phyloP scores from a whole-genome alignment of 2,797 vertebrate genomes.

The Anas flavirostris region DNA sequence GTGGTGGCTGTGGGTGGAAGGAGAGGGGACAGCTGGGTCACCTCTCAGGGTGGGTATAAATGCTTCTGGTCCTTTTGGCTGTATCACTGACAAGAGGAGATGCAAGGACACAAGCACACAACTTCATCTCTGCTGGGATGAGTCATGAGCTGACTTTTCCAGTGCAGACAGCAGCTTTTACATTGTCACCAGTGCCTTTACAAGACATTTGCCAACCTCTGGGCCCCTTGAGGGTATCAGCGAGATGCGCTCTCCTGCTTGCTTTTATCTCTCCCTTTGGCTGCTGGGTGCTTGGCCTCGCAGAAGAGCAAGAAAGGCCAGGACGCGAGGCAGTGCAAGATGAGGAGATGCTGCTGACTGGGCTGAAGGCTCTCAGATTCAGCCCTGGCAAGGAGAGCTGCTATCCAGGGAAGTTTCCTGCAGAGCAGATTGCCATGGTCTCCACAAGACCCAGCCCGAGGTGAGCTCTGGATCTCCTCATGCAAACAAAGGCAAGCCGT shows the following conservation, averaged over 20 bases:
- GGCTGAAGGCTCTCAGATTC: not conserved
- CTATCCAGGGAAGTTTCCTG: not conserved
- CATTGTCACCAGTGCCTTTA: not conserved
- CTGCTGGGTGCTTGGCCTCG: not conserved
- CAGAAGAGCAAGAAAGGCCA: not conserved
- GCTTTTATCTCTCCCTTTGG: not conserved
- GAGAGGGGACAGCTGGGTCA: conserved; percentile 16
- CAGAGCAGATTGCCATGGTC: not conserved
- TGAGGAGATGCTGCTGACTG: not conserved
- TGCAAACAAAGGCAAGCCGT: not conserved
- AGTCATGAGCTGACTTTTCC: not conserved
- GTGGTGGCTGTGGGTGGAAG: not conserved
- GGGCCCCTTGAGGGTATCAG: not conserved
- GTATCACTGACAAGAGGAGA: not conserved
- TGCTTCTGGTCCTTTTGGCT: not conserved
- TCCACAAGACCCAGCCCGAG: not conserved
- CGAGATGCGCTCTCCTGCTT: not conserved
- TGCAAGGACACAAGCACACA: not conserved
- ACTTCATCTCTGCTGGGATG: not conserved
- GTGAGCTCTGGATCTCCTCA: not conserved
- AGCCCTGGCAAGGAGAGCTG: not conserved
- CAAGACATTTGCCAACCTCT: not conserved
- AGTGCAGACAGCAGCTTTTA: not conserved
- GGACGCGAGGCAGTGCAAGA: not conserved
- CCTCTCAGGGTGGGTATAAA: not conserved